These are phyloP conservation scores for Malurus leucopterus DNA, from an alignment of 2,797 vertebrate species.

Conservation along the genomic window DNA sequence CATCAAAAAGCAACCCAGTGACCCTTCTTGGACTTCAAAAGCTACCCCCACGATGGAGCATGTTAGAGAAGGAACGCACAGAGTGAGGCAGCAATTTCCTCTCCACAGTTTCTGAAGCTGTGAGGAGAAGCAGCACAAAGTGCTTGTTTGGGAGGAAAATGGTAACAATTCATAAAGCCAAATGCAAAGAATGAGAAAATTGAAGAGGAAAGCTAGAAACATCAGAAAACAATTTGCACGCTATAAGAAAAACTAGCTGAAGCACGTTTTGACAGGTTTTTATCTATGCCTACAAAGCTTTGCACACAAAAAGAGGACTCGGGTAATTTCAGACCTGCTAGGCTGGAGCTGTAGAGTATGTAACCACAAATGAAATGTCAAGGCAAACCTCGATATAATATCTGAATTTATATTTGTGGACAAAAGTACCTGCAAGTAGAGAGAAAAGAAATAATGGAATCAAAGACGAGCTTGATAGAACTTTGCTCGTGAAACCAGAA, in stretches of 20 bases:
- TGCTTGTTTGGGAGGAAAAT: neutral
- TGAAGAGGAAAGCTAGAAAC: neutral
- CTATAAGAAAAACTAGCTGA: neutral
- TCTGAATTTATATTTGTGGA: conserved; percentile 2
- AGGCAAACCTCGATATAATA: neutral
- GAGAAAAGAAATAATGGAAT: neutral
- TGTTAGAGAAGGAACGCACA: rapidly evolving
- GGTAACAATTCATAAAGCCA: neutral
- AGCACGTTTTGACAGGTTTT: neutral
- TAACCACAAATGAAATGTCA: neutral
- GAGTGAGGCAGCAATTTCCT: neutral
- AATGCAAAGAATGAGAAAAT: neutral
- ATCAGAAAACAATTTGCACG: neutral
- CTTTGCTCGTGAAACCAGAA: neutral
- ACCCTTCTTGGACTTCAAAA: neutral
- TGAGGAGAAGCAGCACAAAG: neutral
- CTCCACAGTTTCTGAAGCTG: neutral
- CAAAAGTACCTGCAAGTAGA: neutral
- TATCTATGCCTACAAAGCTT: neutral
- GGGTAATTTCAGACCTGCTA: conserved; percentile 5
- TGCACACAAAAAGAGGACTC: neutral
- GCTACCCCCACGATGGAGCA: neutral
- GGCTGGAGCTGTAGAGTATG: neutral
- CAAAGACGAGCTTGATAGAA: neutral
- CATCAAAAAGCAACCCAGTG: neutral